Conservation (phyloP, 2,797 vertebrate genomes). For the Dicrostonyx torquatus region DNA sequence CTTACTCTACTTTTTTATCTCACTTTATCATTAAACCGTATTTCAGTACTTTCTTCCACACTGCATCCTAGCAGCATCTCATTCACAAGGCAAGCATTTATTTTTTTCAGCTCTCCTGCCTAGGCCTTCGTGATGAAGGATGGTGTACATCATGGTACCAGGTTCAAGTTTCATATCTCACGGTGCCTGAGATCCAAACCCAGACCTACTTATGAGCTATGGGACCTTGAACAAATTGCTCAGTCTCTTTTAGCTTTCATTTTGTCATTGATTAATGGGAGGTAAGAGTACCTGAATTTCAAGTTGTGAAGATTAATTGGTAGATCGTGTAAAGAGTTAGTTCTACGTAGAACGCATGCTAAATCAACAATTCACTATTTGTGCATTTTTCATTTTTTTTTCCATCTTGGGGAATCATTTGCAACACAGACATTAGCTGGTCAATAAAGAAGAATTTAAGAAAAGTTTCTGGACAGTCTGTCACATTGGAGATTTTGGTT, state of each 20-base stretch:
- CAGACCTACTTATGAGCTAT: background rate
- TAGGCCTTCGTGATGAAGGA: background rate
- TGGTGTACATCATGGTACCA: background rate
- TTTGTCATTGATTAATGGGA: conserved; percentile 8
- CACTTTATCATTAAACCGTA: background rate
- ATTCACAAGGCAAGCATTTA: background rate
- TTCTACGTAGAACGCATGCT: background rate
- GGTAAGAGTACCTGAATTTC: background rate
- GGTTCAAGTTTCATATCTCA: background rate
- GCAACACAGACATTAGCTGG: background rate
- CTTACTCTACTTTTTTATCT: background rate
- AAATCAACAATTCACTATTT: background rate
- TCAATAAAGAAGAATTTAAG: background rate
- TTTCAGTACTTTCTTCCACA: background rate
- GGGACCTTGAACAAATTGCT: background rate
- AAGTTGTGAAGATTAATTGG: conserved; percentile 43
- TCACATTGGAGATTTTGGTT: background rate
- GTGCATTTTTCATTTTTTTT: background rate
- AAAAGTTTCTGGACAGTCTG: background rate
- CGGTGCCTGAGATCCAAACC: background rate
- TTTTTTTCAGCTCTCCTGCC: background rate
- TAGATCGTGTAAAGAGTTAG: background rate
- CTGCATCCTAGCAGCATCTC: background rate
- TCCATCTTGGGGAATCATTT: background rate
- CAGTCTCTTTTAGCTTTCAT: background rate